These are phyloP conservation scores for Jacana jacana DNA, from an alignment of 2,113 vertebrate species.

Conservation along the genomic window DNA sequence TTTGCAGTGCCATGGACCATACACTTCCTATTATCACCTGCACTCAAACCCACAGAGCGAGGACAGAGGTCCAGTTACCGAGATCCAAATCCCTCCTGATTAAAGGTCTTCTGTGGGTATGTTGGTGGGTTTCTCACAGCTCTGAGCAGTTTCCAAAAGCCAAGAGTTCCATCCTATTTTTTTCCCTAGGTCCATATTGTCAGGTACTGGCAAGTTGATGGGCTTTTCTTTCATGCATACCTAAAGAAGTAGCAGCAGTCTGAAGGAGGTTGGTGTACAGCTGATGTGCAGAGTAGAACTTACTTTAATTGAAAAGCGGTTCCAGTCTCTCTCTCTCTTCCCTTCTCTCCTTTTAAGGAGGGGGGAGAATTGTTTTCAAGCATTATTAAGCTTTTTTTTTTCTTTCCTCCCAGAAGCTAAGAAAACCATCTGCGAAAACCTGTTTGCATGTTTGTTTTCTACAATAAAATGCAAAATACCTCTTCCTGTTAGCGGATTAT, in stretches of 20 bases:
- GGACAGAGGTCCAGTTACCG: not conserved
- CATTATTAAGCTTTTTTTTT: slow-evolving; percentile 74
- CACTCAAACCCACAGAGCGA: not conserved
- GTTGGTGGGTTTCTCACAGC: not conserved
- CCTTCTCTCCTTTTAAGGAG: slow-evolving; percentile 38
- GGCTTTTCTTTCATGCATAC: slow-evolving; percentile 27
- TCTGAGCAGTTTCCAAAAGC: not conserved
- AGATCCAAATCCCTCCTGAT: not conserved
- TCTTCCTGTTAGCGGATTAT: slow-evolving; percentile 94
- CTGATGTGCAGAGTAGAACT: slow-evolving; percentile 44
- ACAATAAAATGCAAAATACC: slow-evolving; percentile 98
- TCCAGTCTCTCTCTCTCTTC: slow-evolving; percentile 1
- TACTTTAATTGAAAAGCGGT: slow-evolving; percentile 69
- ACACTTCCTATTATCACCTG: not conserved
- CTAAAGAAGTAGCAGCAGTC: not conserved
- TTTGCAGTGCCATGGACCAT: not conserved
- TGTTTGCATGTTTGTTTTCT: slow-evolving; percentile 99
- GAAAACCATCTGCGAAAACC: slow-evolving; percentile 96
- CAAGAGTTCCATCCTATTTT: not conserved
- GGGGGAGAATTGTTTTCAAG: slow-evolving; percentile 72
- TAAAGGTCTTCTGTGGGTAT: not conserved
- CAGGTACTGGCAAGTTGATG: slow-evolving; percentile 13
- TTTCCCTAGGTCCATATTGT: not conserved
- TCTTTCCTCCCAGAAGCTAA: slow-evolving; percentile 84
- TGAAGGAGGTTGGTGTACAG: slow-evolving; percentile 29